Base-by-base conservation (phyloP, 2,797 vertebrate species). In the Bradypus variegatus region DNA sequence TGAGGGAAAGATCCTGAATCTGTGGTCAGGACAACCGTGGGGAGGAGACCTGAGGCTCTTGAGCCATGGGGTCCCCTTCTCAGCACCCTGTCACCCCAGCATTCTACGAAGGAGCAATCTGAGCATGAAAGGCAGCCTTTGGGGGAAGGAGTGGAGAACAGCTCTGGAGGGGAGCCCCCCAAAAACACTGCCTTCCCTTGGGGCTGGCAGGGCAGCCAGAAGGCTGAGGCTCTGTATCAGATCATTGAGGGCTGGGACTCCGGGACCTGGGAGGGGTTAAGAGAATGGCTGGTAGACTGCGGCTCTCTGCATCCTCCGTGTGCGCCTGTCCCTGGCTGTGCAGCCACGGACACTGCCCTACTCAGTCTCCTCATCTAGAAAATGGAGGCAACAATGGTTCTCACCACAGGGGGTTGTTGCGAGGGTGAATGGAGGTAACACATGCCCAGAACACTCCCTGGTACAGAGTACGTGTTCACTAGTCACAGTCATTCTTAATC, bases 171-270 rank as follows among this genome's bases (percentile, higher is more conserved):
- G 31, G n/a, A 62, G 81, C 4, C 81, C 60, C 21, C 50, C 65
- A 77, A 70, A 77, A 38, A 15, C 2, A 38, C 1, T 3, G 19
- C 4, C 8, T 29, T n/a, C 50, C 11, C 62, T 8, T 5, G 33
- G 55, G 60, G 27, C 31, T 48, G 29, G 18, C 1, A 1, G 14
- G n/a, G 41, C 53, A 33, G 23, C 21, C n/a, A 15, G 27, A 14
- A 45, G 12, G 9, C 82, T 36, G 69, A 65, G 53, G 38, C 45
- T 83, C 38, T 76, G 33, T n/a, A 1, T 23, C 36, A n/a, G 65
- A 65, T 65, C 2, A 16, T 31, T 2, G 25, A 36, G 1, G 0
- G 0, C 0, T 31, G 64, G 41, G 60, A 38, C 69, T n/a, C 29
- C 16, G 38, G 82, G 41, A 25, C 23, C 1, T 14, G 8, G 60